Conservation (phyloP, 2,113 vertebrate genomes). For the Cygnus atratus region DNA sequence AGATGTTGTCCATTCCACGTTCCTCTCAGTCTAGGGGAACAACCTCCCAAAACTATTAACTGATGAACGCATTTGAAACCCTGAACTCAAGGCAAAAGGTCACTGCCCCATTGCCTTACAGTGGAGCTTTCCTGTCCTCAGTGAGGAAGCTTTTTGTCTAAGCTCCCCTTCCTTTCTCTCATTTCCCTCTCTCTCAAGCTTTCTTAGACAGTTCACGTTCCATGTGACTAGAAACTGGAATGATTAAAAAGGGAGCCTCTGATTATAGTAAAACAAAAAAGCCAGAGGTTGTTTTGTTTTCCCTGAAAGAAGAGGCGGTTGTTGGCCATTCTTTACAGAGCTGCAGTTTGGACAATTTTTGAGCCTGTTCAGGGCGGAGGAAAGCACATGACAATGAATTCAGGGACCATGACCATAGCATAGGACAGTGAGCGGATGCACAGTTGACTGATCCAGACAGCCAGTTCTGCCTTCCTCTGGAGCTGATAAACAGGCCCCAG, state of each 20-base stretch:
- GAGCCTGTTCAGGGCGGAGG: slow-evolving; percentile 47
- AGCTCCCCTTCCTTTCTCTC: background rate
- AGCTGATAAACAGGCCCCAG: background rate
- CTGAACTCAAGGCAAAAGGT: background rate
- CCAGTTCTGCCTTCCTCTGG: background rate
- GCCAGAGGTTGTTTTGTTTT: slow-evolving; percentile 62
- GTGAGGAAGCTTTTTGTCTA: slow-evolving; percentile 36
- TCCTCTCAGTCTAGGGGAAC: background rate
- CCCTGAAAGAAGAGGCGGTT: slow-evolving; percentile 61
- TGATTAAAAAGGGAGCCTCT: slow-evolving; percentile 61
- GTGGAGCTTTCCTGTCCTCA: slow-evolving; percentile 12
- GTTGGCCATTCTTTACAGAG: slow-evolving; percentile 49
- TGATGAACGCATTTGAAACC: background rate
- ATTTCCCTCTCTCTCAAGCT: background rate
- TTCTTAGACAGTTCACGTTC: slow-evolving; percentile 22
- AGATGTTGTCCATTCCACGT: background rate
- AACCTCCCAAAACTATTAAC: background rate
- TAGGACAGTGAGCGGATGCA: slow-evolving; percentile 30
- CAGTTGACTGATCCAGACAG: slow-evolving; percentile 24
- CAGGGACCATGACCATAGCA: slow-evolving; percentile 36
- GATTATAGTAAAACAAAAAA: slow-evolving; percentile 64
- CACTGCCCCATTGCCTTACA: background rate
- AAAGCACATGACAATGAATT: slow-evolving; percentile 48
- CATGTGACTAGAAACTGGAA: slow-evolving; percentile 59
- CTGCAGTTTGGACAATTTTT: slow-evolving; percentile 58